Evolutionary conservation across 2,797 vertebrate species (phyloP), one percentile per base, ranked within the genome.

Genomic region (Takifugu ocellatus): DNA sequence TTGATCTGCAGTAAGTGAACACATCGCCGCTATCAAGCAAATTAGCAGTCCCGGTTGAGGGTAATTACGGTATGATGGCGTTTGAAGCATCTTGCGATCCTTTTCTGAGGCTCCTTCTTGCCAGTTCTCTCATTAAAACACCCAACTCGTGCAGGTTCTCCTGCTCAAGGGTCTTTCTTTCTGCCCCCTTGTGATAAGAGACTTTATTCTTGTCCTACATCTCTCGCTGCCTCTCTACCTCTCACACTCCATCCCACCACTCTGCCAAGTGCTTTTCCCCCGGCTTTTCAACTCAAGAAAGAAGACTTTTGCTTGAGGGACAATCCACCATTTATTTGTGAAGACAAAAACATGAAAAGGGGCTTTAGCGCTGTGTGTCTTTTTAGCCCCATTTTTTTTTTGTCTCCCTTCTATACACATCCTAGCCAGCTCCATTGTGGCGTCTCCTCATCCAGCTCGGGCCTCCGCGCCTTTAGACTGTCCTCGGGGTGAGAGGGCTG

Each of bases 321-420:
- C 54, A 89, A 79, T 81, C 72, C 84, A 78, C 81, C 84, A 89
- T 89, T 90, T 86, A 84, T 84, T 81, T 82, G 47, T 9, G 2
- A 66, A 82, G 71, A 84, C 74, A 68, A 77, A 81, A 56, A 75
- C 75, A 73, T 59, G 47, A 70, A 85, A 81, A 69, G 71, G 57
- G 50, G 76, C 65, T 81, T 72, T 72, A 66, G 68, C 57, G 61
- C 79, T 83, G 77, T 87, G 66, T 84, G 68, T 78, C 66, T 46
- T 61, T 66, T 63, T 50, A 7, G 42, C 66, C 46, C 51, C 4
- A 58, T 16, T 9, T 46, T 21, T 46, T 76, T 79, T 84, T 75
- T 80, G 72, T 82, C 68, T 83, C 62, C 59, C 51, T 77, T 79
- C 72, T 75, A 66, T 75, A 25, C 46, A 17, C 59, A 63, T 86